Base-by-base conservation (phyloP, 92 coral and sea anemone species). In the Desmophyllum pertusum region DNA sequence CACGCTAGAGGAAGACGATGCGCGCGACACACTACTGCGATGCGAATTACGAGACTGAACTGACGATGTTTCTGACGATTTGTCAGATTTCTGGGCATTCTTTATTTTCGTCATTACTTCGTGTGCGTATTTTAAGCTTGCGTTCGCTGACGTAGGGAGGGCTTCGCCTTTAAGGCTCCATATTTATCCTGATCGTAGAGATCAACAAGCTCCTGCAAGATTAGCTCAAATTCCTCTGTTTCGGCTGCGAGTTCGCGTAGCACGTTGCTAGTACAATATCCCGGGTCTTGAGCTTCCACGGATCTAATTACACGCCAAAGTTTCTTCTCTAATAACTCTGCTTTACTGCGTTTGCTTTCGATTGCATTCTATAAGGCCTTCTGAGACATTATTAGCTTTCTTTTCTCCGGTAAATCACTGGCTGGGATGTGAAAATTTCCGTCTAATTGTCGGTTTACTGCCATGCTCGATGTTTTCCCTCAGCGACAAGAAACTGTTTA, bases 1-100 rank as follows among this genome's bases (percentile, higher is more conserved):
- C 29, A n/a, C 73, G 65, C 66, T 76, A 9, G 88, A 85, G 6
- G 80, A 31, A 41, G 68, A 9, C 36, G 83, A 76, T 6, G 65
- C 37, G 35, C 53, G 72, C 33, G 77, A 85, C 43, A 69, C 11
- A 18, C 25, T 21, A 10, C 83, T 76, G 52, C 77, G 76, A 35
- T 76, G 88, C 35, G 77, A 73, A 15, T 48, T 33, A 50, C 33
- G 64, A 36, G 87, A 83, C 29, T 41, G 45, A 0, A 69, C 35
- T 11, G 87, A 73, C 25, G 9, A 13, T 67, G 38, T 53, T 50
- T 48, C 50, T 51, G 66, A 51, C 80, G 41, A 50, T 75, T 75
- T 50, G 31, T 55, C 80, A 75, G 65, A 29, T 53, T n/a, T n/a
- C n/a, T n/a, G n/a, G n/a, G n/a, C n/a, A n/a, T n/a, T n/a, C n/a